Percentiles rank a stretch among this genome's conserved stretches.
phyloP scores from a whole-genome alignment of 2,797 vertebrate genomes.

The Gallinago stenura region DNA sequence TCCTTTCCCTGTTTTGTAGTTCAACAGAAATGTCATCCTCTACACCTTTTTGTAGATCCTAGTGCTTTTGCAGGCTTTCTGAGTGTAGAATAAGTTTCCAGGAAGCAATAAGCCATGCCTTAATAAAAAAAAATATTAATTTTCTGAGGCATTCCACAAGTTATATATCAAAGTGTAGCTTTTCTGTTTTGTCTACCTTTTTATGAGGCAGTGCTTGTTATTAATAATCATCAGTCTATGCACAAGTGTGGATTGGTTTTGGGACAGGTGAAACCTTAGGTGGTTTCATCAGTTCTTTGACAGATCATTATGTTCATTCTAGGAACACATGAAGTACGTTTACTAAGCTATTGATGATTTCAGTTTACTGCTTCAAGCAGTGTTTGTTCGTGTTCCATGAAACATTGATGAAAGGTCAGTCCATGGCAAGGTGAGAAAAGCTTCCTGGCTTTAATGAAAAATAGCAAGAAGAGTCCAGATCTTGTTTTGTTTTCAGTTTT shows the following conservation, averaged over 20 bases:
- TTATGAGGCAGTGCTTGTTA: background rate
- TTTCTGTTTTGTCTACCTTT: background rate
- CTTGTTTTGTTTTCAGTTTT: background rate
- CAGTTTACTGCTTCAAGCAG: background rate
- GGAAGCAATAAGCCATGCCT: background rate
- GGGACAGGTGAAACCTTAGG: background rate
- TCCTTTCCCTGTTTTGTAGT: background rate
- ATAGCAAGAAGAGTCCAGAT: background rate
- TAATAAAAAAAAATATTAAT: background rate
- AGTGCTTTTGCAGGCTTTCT: background rate
- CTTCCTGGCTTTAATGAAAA: background rate
- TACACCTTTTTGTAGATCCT: background rate
- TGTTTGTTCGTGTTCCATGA: background rate
- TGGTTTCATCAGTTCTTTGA: background rate
- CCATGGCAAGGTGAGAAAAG: background rate
- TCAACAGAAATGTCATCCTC: background rate
- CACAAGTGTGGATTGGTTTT: background rate
- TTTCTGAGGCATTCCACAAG: background rate
- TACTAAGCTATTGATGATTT: background rate
- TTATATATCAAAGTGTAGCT: background rate
- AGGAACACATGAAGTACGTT: background rate
- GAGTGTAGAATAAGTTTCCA: background rate
- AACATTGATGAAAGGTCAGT: background rate
- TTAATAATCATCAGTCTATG: background rate
- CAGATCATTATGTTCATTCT: background rate